Conservation (phyloP, 1,140 invertebrate species). For the Leptonema lineaticorne region DNA sequence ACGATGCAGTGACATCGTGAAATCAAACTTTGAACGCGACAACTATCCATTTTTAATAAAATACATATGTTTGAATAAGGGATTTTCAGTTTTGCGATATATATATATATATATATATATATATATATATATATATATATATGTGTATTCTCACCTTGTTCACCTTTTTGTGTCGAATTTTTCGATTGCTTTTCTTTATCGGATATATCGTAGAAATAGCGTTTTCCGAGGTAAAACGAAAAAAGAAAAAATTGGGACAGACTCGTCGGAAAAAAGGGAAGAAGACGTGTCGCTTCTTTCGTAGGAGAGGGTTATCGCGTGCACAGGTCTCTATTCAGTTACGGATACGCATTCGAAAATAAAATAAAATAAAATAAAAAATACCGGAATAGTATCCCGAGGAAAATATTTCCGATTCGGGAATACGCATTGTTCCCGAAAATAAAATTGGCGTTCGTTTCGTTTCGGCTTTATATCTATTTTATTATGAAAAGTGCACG, state of each 20-base stretch:
- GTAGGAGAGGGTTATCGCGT: neutral
- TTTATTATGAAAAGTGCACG: too few relatives aligned
- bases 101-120: too few relatives aligned
- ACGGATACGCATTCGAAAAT: conserved; percentile 20
- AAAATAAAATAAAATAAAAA: too few relatives aligned
- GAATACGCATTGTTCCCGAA: conserved; percentile 25
- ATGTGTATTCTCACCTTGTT: too few relatives aligned
- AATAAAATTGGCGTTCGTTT: conserved; percentile 24
- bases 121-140: too few relatives aligned
- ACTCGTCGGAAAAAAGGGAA: neutral
- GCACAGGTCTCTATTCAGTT: conserved; percentile 31
- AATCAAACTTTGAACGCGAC: too few relatives aligned
- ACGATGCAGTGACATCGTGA: too few relatives aligned
- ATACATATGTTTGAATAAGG: too few relatives aligned
- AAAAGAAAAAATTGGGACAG: neutral
- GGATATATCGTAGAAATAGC: conserved; percentile 4
- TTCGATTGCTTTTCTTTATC: conserved; percentile 41
- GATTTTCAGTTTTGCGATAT: too few relatives aligned
- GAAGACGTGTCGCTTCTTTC: neutral
- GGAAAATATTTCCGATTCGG: conserved; percentile 22
- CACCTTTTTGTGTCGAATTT: conserved; percentile 41
- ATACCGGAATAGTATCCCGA: conserved; percentile 22
- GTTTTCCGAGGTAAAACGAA: too few relatives aligned
- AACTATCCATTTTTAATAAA: too few relatives aligned
- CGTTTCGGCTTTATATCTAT: neutral